Evolutionary conservation across 2,888 invertebrate species (phyloP).

Genomic region (Trachelus stipa): DNA sequence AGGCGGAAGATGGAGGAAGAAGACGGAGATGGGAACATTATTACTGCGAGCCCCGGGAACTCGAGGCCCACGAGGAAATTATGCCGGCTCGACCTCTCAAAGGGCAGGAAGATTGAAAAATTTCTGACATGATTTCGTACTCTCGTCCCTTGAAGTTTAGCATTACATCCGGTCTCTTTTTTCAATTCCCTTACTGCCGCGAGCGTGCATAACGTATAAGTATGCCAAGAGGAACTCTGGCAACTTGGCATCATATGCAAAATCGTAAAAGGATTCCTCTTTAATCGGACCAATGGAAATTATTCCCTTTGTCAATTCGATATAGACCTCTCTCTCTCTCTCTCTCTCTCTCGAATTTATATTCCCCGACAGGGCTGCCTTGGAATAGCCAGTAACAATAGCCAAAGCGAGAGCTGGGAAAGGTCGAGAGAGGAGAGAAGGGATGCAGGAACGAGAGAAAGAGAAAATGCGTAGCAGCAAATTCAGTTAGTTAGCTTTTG

Average conservation of each 20-base stretch:
- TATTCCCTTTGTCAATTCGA: neutral
- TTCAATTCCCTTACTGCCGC: neutral
- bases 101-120: neutral
- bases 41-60: neutral
- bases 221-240: neutral
- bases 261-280: neutral
- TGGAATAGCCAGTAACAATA: neutral
- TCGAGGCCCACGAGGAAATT: neutral
- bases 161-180: neutral
- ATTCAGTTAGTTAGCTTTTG: constrained; percentile 11
- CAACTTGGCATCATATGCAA: neutral
- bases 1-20: neutral
- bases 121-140: neutral
- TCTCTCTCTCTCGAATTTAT: neutral
- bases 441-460: neutral
- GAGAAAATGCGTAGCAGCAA: constrained; percentile 6
- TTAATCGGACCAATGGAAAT: neutral
- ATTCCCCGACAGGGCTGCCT: neutral
- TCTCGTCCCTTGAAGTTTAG: neutral
- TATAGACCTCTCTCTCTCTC: neutral
- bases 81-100: neutral
- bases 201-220: neutral
- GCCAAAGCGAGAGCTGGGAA: neutral
- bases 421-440: neutral
- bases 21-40: neutral